Base-by-base conservation (phyloP, 1,140 invertebrate species). In the Drosophila novamexicana region DNA sequence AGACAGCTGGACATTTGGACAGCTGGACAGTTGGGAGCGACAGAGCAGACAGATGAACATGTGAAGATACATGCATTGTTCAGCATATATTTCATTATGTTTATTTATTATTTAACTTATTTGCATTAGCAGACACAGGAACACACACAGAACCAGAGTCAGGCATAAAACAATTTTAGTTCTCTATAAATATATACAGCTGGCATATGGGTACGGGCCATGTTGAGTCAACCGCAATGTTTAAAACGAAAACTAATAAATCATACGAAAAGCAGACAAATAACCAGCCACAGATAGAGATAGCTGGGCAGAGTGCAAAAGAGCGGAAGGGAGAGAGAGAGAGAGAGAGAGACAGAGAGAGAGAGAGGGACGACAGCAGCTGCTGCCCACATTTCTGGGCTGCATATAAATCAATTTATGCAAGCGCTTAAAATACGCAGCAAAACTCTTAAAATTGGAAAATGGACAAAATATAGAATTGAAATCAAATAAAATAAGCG, bases 91-190 rank as follows among this genome's bases (percentile, higher is more conserved):
- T 82, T 88, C 79, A 86, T 86, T 83, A 79, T 79, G 77, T 83
- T 79, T 84, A 84, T 85, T 85, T 84, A 84, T 84, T 84, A 84
- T 84, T 84, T 74, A 84, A 80, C 81, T 61, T 50, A 77, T 83
- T 79, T 71, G 77, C 47, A 77, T 77, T 84, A 84, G 77, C 59
- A 56, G 29, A 36, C 8, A 16, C 4, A 29, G 39, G 50, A 8
- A 64, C 56, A 53, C 49, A 18, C 18, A 36, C 29, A 49, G 56
- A 32, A n/a, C 32, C 16, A 63, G 42, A 42, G 1, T n/a, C 29
- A 34, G 36, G 29, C 22, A 61, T 29, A 47, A 3, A 29, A 50
- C 49, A 57, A 40, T 53, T 53, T 52, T 16, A n/a, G 36, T 39
- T 50, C n/a, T 22, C 47, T 16, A 34, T 63, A 14, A 9, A 22